Evolutionary conservation across 2,888 invertebrate genomes (phyloP), one percentile per base, ranked within the genome.

Genomic region (Apodemia zela): DNA sequence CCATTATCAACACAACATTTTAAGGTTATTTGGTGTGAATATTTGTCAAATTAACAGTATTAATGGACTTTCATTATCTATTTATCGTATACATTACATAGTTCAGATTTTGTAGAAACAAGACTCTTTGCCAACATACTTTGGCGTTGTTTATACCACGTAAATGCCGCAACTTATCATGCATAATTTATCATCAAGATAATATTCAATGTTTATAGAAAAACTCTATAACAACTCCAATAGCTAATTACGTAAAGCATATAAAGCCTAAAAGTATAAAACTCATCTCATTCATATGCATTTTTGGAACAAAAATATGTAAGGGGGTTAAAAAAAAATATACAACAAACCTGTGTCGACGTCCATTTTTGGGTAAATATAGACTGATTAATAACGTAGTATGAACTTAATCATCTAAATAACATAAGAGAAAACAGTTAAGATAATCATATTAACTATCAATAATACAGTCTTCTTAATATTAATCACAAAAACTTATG

Each of bases 281-380:
- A 21, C 13, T 51, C 18, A 51, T n/a, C n/a, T 47, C 2, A 17
- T 17, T 17, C n/a, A 17, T 45, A 45, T 15, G 15, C 47, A 47
- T 21, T 3, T n/a, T 49, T 2, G 5, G 6, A 54, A 25, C 7
- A 25, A n/a, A 25, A 8, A 15, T 15, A 54, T 54, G 29, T n/a
- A n/a, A 51, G 25, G 54, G 21, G 11, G 21, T 13, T 54, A 25
- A 54, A 54, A 54, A 25, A 54, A 77, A 66, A 62, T 69, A 69
- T 58, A 68, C 65, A 72, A 68, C 74, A 68, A 75, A 86, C 89
- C 89, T 69, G 87, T 87, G 68, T 88, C 89, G 59, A 86, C 83
- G 70, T 89, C 87, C 89, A 89, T 89, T 67, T 67, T 72, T 62
- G 29, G 29, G 54, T 29, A 57, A 57, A 57, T 54, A 54, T n/a